Base-by-base conservation (phyloP, 1,140 invertebrate genomes). In the Trichonephila clavata region DNA sequence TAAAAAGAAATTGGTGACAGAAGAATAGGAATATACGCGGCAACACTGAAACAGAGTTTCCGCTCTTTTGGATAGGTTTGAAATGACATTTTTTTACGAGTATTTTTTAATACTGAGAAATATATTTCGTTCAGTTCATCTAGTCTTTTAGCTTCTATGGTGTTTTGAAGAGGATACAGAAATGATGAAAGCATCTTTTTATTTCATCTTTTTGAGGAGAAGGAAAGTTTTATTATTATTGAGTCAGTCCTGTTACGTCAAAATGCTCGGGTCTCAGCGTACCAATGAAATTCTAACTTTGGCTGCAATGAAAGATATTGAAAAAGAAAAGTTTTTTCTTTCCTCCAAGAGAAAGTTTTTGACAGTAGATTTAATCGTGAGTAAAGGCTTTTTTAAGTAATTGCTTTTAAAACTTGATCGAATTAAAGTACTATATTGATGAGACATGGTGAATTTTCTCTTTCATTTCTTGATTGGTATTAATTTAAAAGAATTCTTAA, bases 1-100 rank as follows among this genome's bases (percentile, higher is more conserved):
- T 59, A 39, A 39, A 21, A 77, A 77, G 18, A 77, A 77, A 77
- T 18, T 77, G 71, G 27, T 27, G 27, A 32, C 71, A 77, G 60
- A 81, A 43, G 60, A 89, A 61, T 43, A 71, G 61, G 39, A 80
- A 80, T 32, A 71, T 27, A 57, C 13, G 43, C 57, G 63, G 20
- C 65, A 90, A 90, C 71, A 90, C 27, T 8, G 88, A 90, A 90
- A 90, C 71, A 80, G 18, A 80, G 88, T 90, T 90, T 90, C 88
- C 63, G 88, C 61, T 60, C 16, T 6, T 39, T 60, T 60, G 50
- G 24, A 6, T 27, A 13, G 71, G 88, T 80, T 90, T 80, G 88
- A 90, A 90, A 60, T 86, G 84, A 90, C 88, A 59, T 59, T 90
- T 57, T 90, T 77, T 77, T 65, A 60, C 88, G n/a, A 60, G 60